A percentile compares a stretch with the other conserved stretches of the same genome.
Conservation (phyloP, 92 coral and sea anemone genomes). For the Porites divaricata region DNA sequence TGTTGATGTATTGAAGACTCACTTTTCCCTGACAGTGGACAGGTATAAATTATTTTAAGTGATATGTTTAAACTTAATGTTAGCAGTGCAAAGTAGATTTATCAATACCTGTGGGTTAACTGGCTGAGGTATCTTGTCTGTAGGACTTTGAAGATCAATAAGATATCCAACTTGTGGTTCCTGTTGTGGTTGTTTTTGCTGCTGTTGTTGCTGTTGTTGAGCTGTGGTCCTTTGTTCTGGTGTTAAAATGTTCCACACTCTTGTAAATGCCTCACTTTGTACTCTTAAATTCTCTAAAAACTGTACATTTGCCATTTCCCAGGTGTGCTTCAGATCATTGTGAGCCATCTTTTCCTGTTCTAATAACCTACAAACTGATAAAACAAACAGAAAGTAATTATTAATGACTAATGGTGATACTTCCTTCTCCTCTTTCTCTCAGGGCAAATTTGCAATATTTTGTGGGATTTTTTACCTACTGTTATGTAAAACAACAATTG, state of each 20-base stretch:
- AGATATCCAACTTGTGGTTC: slow-evolving; percentile 65
- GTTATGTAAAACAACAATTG: too few species aligned
- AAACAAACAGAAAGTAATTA: background rate
- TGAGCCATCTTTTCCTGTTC: slow-evolving; percentile 96
- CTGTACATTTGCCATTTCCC: slow-evolving; percentile 99
- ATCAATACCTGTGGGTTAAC: slow-evolving; percentile 46
- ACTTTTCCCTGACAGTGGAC: too few species aligned
- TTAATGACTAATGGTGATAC: too few species aligned
- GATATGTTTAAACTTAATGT: too few species aligned
- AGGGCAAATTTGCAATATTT: too few species aligned
- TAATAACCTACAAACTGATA: slow-evolving; percentile 81
- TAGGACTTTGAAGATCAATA: slow-evolving; percentile 56
- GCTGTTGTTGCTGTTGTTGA: slow-evolving; percentile 41
- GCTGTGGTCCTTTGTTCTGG: slow-evolving; percentile 73
- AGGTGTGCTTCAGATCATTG: slow-evolving; percentile 90
- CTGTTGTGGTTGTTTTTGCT: slow-evolving; percentile 32
- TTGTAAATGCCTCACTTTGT: slow-evolving; percentile 66
- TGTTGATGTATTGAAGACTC: too few species aligned
- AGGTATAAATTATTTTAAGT: too few species aligned
- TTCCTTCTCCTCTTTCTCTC: too few species aligned
- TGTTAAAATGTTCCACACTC: slow-evolving; percentile 79
- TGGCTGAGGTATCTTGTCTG: slow-evolving; percentile 71
- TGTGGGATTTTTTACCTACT: too few species aligned
- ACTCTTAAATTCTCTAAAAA: slow-evolving; percentile 82
- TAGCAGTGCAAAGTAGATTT: too few species aligned